Evolutionary conservation across 2,888 invertebrate genomes (phyloP).

Genomic region (Yponomeuta malinellus): DNA sequence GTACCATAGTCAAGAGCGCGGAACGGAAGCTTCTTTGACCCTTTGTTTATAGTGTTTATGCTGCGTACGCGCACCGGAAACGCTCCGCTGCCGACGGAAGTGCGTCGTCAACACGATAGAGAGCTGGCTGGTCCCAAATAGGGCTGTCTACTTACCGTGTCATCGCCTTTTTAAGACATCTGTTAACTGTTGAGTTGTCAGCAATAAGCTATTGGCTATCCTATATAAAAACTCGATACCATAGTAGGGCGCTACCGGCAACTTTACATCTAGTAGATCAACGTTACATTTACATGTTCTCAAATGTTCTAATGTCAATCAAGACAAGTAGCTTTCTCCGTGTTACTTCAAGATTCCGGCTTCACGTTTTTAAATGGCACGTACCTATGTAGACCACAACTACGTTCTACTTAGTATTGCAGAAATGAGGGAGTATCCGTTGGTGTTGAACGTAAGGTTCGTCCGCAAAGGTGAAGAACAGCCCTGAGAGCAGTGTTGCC

Average conservation of each 20-base stretch:
- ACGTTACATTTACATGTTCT: too few relatives aligned
- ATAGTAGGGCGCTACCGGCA: too few relatives aligned
- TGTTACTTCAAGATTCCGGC: too few relatives aligned
- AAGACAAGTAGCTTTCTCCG: too few relatives aligned
- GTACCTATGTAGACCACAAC: too few relatives aligned
- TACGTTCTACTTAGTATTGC: too few relatives aligned
- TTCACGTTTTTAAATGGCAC: too few relatives aligned
- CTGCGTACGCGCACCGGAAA: constrained; percentile 53
- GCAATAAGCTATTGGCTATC: too few relatives aligned
- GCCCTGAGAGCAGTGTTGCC: neutral
- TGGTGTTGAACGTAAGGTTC: neutral
- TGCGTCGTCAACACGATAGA: constrained; percentile 49
- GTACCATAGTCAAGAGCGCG: constrained; percentile 27
- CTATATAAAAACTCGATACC: too few relatives aligned
- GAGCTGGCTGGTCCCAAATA: constrained; percentile 24
- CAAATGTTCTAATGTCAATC: too few relatives aligned
- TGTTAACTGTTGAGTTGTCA: too few relatives aligned
- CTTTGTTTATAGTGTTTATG: constrained; percentile 60
- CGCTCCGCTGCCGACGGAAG: constrained; percentile 58
- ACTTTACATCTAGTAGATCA: too few relatives aligned
- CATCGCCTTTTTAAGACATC: neutral
- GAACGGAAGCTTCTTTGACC: constrained; percentile 67
- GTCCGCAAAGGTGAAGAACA: neutral
- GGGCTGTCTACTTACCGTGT: constrained; percentile 14
- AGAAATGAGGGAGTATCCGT: neutral